These are phyloP conservation scores for Paratrypauchen microcephalus DNA, from an alignment of 2,797 vertebrate genomes.

Conservation along the genomic window DNA sequence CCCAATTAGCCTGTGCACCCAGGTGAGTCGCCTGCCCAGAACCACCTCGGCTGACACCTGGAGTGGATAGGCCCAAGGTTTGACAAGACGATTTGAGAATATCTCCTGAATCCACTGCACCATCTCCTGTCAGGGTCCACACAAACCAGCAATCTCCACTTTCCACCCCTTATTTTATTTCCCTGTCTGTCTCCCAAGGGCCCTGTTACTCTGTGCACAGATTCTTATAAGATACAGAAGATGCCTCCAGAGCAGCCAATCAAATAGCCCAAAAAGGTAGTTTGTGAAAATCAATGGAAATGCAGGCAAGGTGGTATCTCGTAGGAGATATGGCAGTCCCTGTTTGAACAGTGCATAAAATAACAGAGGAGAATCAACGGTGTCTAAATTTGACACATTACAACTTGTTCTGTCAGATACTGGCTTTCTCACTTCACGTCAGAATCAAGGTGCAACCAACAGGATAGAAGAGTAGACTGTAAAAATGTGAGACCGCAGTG, in stretches of 20 bases:
- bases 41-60: slow-evolving; percentile 48
- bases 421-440: slow-evolving; percentile 35
- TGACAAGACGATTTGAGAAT: slow-evolving; percentile 34
- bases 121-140: slow-evolving; percentile 46
- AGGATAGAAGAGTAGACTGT: not conserved
- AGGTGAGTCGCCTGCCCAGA: slow-evolving; percentile 50
- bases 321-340: slow-evolving; percentile 23
- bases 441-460: not conserved
- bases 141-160: slow-evolving; percentile 21
- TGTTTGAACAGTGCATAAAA: slow-evolving; percentile 47
- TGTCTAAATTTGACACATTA: slow-evolving; percentile 34
- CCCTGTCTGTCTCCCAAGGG: slow-evolving; percentile 36
- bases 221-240: slow-evolving; percentile 49
- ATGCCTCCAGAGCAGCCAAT: slow-evolving; percentile 45
- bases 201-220: slow-evolving; percentile 32
- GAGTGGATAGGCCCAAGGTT: slow-evolving; percentile 37
- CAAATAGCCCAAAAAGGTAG: slow-evolving; percentile 39
- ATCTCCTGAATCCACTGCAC: slow-evolving; percentile 6
- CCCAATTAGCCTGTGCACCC: slow-evolving; percentile 62
- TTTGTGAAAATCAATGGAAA: slow-evolving; percentile 56
- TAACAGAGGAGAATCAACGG: slow-evolving; percentile 50
- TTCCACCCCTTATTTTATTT: slow-evolving; percentile 19
- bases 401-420: slow-evolving; percentile 27
- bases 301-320: slow-evolving; percentile 23
- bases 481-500: not conserved